Evolutionary conservation across 2,797 vertebrate genomes (phyloP).

Genomic region (Myotis vivesi): DNA sequence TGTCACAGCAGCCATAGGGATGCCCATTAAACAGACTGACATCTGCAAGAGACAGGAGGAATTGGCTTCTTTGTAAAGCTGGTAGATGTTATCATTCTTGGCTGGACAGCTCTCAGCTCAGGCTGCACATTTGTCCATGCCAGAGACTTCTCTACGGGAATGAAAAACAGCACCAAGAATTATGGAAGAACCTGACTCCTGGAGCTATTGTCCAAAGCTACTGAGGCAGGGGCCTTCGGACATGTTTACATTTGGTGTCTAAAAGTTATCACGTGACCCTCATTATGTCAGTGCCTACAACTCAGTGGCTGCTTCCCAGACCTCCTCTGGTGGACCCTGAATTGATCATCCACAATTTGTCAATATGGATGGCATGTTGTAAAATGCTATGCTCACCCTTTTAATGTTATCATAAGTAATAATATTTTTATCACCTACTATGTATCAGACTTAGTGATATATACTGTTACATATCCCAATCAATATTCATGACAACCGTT

Average conservation of each 20-base stretch:
- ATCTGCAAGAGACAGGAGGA: neutral
- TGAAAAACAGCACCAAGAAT: neutral
- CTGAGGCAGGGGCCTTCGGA: neutral
- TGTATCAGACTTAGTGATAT: neutral
- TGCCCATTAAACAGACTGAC: neutral
- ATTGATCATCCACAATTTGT: neutral
- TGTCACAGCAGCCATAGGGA: neutral
- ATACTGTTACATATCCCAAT: neutral
- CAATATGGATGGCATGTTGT: neutral
- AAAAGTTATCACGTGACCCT: neutral
- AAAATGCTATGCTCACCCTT: neutral
- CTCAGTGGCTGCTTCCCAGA: neutral
- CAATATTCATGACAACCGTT: neutral
- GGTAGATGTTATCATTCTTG: neutral
- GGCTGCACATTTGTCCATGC: neutral
- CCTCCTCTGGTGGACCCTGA: neutral
- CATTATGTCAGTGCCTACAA: neutral
- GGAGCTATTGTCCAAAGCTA: neutral
- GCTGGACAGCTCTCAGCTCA: neutral
- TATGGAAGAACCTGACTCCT: neutral
- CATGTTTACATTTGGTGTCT: neutral
- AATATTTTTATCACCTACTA: neutral
- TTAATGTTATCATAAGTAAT: neutral
- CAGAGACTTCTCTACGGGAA: neutral
- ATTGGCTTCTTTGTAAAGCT: neutral